Evolutionary conservation across 2,888 invertebrate genomes (phyloP).

Genomic region (Euzophera pinguis): DNA sequence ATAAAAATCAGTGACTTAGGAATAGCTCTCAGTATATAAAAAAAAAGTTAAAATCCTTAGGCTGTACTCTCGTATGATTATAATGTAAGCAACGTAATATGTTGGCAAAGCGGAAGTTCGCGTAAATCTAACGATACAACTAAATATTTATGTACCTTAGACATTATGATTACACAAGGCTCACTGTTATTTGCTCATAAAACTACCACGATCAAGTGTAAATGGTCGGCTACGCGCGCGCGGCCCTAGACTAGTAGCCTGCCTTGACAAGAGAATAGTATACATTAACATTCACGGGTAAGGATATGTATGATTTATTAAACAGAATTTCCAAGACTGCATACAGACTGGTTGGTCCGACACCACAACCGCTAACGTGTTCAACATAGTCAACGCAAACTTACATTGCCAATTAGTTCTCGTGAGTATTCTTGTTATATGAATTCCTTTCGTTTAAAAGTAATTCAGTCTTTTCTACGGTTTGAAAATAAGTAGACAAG

Average conservation of each 20-base stretch:
- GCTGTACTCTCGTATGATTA: slow-evolving; percentile 78
- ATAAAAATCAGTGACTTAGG: slow-evolving; percentile 75
- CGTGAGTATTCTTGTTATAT: slow-evolving; percentile 72
- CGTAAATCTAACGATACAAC: slow-evolving; percentile 78
- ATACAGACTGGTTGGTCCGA: slow-evolving; percentile 57
- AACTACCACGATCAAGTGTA: slow-evolving; percentile 52
- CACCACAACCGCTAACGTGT: slow-evolving; percentile 64
- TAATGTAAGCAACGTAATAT: slow-evolving; percentile 78
- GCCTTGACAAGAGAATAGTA: slow-evolving; percentile 42
- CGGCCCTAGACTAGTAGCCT: slow-evolving; percentile 47
- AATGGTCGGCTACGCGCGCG: slow-evolving; percentile 39
- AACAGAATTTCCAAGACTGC: slow-evolving; percentile 47
- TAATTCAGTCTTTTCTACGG: slow-evolving; percentile 75
- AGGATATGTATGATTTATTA: slow-evolving; percentile 76
- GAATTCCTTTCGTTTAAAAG: slow-evolving; percentile 47
- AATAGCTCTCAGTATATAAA: slow-evolving; percentile 78
- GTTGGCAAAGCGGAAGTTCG: slow-evolving; percentile 78
- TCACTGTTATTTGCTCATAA: slow-evolving; percentile 60
- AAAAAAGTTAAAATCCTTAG: slow-evolving; percentile 78
- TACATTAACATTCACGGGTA: slow-evolving; percentile 60
- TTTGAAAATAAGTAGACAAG: slow-evolving; percentile 60
- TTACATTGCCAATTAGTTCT: slow-evolving; percentile 55
- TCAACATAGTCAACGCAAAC: slow-evolving; percentile 48
- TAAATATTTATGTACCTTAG: slow-evolving; percentile 78
- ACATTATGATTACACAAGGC: slow-evolving; percentile 76